Base-by-base conservation (phyloP, 2,797 vertebrate genomes). In the Gastrophryne carolinensis region DNA sequence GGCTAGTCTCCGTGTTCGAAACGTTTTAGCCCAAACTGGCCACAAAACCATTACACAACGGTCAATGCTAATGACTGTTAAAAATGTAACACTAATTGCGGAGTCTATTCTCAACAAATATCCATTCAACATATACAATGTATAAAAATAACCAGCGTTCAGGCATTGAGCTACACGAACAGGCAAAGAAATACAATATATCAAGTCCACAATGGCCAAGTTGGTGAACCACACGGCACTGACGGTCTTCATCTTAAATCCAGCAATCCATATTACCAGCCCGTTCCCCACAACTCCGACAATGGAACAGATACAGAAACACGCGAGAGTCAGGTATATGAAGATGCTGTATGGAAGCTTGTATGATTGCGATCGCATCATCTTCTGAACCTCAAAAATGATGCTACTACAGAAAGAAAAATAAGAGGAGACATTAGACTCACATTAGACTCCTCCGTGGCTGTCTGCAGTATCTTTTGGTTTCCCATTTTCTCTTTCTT, bases 191-290 rank as follows among this genome's bases (percentile, higher is more conserved):
- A 41, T 4, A 15, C 37, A 41, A 15, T 13, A 41, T 41, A 41
- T 41, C 12, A 41, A 81, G 78, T 87, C 81, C 0, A 82, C 82
- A 3, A 83, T 1, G 7, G 81, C 82, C 8, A 94, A 86, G 82
- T 91, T 93, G 50, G 93, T 77, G 81, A 93, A 92, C 92, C 91
- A 93, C 47, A 87, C 89, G 21, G 86, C 91, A 84, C 89, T 92
- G 65, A 92, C 85, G 0, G 88, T 84, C 80, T 80, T 91, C 91
- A 93, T 94, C 80, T 87, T 90, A 64, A 91, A 87, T n/a, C 88
- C 91, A 9, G 90, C 80, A 17, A 94, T 91, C 91, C 91, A 93
- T 80, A 93, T 93, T 72, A 94, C 91, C 74, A 92, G 10, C 0
- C 71, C 87, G 17, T 94, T 93, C 34, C 92, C 92, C 0, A 61